These are phyloP conservation scores for Hirundichthys speculiger DNA, from an alignment of 2,113 vertebrate species.

Conservation along the genomic window DNA sequence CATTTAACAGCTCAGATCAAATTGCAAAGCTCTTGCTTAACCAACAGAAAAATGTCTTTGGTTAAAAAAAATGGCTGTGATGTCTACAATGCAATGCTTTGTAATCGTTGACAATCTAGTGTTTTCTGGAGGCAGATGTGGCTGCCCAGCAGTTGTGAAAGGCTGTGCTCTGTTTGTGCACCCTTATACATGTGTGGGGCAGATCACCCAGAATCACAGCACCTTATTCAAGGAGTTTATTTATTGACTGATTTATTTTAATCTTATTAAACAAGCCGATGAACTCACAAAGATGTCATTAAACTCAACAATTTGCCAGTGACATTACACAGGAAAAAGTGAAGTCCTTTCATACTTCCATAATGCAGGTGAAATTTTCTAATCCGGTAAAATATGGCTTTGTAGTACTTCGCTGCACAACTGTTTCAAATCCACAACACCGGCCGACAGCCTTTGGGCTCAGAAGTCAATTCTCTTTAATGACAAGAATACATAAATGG, in stretches of 20 bases:
- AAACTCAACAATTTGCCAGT: slow-evolving; percentile 3
- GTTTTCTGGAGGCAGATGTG: slow-evolving; percentile 8
- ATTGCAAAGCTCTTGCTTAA: slow-evolving; percentile 71
- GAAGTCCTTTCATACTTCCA: slow-evolving; percentile 12
- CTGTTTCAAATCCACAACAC: slow-evolving; percentile 42
- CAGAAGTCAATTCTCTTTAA: slow-evolving; percentile 46
- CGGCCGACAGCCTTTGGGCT: slow-evolving; percentile 33
- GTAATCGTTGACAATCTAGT: neutral
- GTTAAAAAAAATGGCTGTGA: neutral
- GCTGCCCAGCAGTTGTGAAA: slow-evolving; percentile 73
- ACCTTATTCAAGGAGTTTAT: slow-evolving; percentile 10
- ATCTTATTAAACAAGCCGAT: no score
- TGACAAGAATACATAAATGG: slow-evolving; percentile 35
- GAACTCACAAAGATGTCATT: no score
- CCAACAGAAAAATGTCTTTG: slow-evolving; percentile 55
- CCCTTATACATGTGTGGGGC: slow-evolving; percentile 68
- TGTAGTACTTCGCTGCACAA: slow-evolving; percentile 30
- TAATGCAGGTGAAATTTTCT: slow-evolving; percentile 38
- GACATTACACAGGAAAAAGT: slow-evolving; percentile 11
- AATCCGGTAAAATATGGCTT: slow-evolving; percentile 48
- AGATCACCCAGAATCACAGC: slow-evolving; percentile 29
- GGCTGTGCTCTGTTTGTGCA: slow-evolving; percentile 59
- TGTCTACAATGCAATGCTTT: neutral
- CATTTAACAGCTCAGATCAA: slow-evolving; percentile 65
- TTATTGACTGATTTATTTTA: neutral